Base-by-base conservation (phyloP, 2,888 invertebrate species). In the Meloe dianella region DNA sequence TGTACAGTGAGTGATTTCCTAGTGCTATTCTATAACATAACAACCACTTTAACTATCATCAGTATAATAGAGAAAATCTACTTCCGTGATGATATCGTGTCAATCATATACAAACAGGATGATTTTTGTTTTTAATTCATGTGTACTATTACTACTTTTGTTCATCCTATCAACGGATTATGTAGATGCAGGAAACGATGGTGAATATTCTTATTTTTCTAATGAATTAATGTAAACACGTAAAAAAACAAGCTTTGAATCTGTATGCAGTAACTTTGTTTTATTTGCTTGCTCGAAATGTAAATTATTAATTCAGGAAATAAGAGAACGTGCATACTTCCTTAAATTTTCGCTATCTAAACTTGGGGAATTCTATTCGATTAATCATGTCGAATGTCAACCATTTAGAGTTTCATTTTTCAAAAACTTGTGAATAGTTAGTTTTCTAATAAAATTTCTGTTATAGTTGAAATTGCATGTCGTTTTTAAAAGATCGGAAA, bases 171-270 rank as follows among this genome's bases (percentile, higher is more conserved):
- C 72, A 30, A 58, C 72, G 68, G 73, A 74, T 72, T 71, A 72
- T 68, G 75, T 60, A 56, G 65, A 65, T 60, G 77, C 75, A 22
- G 77, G 72, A 64, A 76, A 75, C 73, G 76, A 76, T 65, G 76
- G 76, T 76, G 68, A 76, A 74, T 68, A 27, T 27, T 27, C n/a
- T 27, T 27, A 27, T 27, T 27, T 27, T 4, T 3, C 27, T 27
- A 27, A n/a, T n/a, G 27, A 27, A 27, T 3, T 3, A 27, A 4
- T 27, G 27, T 27, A 27, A 27, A 27, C 27, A 3, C 4, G 27
- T 4, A 27, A 27, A 27, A 27, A 27, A 27, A 27, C 27, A 4
- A 27, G 2, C 27, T 27, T 57, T 56, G 60, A 51, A 57, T 67
- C 61, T 63, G 60, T 58, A 30, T 58, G 20, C 54, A 38, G 30